Evolutionary conservation across 1,140 invertebrate species (phyloP).

Genomic region (Oryzaephilus surinamensis): DNA sequence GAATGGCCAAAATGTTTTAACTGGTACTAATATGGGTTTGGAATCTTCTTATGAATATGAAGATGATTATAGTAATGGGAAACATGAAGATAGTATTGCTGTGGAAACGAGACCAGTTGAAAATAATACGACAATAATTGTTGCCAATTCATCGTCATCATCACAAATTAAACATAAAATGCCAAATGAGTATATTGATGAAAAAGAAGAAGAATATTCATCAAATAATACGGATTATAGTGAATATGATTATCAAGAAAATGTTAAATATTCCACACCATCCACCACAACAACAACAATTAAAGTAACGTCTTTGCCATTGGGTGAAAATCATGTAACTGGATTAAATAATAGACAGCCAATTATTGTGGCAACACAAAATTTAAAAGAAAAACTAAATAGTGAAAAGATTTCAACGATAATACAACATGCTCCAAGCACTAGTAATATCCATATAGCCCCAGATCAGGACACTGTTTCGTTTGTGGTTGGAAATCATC

Average conservation of each 20-base stretch:
- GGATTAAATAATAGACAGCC: constrained; percentile 19
- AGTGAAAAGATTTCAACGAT: constrained; percentile 26
- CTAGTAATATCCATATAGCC: constrained; percentile 50
- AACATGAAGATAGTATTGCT: constrained; percentile 21
- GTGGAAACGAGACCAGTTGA: constrained; percentile 20
- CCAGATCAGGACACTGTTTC: constrained; percentile 52
- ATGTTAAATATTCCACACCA: constrained; percentile 10
- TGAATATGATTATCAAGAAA: constrained; percentile 7
- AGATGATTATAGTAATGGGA: constrained; percentile 16
- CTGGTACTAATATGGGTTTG: constrained; percentile 21
- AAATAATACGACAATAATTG: constrained; percentile 8
- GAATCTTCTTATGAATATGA: constrained; percentile 27
- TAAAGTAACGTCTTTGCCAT: constrained; percentile 33
- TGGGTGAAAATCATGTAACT: constrained; percentile 31
- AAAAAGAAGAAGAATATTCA: no score
- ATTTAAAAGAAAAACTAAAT: constrained; percentile 32
- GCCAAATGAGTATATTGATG: no score
- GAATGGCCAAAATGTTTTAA: constrained; percentile 19
- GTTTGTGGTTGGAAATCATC: constrained; percentile 50
- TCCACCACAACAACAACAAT: constrained; percentile 11
- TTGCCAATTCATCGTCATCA: constrained; percentile 22
- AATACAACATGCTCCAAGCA: constrained; percentile 39
- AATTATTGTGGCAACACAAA: constrained; percentile 31
- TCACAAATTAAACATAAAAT: constrained; percentile 13
- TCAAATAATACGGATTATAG: no score